Evolutionary conservation across 2,797 vertebrate species (phyloP).

Genomic region (Phylloscopus collybita): DNA sequence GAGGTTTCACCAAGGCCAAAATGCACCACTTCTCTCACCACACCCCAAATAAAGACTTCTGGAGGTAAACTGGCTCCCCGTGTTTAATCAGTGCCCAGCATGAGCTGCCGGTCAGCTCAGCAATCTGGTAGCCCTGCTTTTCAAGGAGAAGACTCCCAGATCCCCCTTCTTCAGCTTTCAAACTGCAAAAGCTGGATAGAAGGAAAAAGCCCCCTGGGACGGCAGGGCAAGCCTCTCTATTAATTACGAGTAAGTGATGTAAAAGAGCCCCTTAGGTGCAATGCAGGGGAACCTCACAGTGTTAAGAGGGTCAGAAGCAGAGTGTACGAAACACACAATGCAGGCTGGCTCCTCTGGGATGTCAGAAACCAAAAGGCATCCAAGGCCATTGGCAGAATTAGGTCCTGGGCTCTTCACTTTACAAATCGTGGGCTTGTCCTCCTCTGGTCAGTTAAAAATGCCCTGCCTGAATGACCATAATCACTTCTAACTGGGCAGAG

Average conservation of each 20-base stretch:
- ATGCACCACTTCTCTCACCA: neutral
- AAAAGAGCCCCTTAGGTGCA: constrained; percentile 54
- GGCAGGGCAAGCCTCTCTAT: constrained; percentile 42
- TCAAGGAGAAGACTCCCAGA: neutral
- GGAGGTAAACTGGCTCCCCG: neutral
- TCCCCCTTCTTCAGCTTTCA: neutral
- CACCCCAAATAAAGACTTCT: neutral
- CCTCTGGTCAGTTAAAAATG: neutral
- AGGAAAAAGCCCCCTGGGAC: constrained; percentile 6
- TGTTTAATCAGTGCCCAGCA: neutral
- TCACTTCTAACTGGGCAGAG: neutral
- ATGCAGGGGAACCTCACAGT: constrained; percentile 13
- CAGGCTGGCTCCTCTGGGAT: neutral
- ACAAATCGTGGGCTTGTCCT: neutral
- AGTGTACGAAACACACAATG: neutral
- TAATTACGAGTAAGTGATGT: constrained; percentile 61
- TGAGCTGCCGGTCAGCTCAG: neutral
- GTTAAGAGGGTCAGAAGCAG: constrained; percentile 46
- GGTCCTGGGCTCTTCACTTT: neutral
- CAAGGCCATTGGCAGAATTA: neutral
- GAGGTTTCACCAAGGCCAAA: neutral
- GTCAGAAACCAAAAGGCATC: neutral
- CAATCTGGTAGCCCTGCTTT: neutral
- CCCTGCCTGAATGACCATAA: neutral
- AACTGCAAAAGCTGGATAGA: neutral